Conservation (phyloP, 2,797 vertebrate genomes). For the Notamacropus eugenii region DNA sequence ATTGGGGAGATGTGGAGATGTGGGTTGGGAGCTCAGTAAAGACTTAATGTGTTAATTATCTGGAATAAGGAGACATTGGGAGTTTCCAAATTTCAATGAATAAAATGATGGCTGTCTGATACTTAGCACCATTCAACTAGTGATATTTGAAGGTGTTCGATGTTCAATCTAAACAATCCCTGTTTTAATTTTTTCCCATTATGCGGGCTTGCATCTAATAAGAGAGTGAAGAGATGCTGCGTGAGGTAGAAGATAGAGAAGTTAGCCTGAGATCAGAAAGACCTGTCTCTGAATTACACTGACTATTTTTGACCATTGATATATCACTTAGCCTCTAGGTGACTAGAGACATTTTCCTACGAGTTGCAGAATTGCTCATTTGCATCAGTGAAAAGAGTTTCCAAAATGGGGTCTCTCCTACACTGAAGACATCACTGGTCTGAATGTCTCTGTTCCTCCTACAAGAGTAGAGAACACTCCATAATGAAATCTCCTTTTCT, state of each 20-base stretch:
- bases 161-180: neutral
- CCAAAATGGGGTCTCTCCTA: neutral
- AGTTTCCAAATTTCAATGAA: conserved; percentile 67
- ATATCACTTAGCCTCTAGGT: neutral
- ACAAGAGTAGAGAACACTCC: neutral
- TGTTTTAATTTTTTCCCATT: conserved; percentile 45
- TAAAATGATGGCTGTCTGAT: conserved; percentile 52
- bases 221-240: neutral
- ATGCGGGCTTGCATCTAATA: conserved; percentile 19
- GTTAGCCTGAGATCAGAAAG: neutral
- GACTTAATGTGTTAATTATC: conserved; percentile 64
- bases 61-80: conserved; percentile 58
- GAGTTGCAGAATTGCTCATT: neutral
- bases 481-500: neutral
- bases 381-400: neutral
- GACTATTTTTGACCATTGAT: neutral
- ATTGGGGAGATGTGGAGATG: conserved; percentile 66
- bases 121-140: neutral
- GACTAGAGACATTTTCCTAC: neutral
- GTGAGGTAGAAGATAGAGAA: neutral
- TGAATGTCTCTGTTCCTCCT: neutral
- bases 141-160: neutral
- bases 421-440: neutral
- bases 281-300: neutral
- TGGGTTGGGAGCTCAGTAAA: conserved; percentile 43